phyloP scores from a whole-genome alignment of 2,113 vertebrate genomes.

The Cariama cristata region DNA sequence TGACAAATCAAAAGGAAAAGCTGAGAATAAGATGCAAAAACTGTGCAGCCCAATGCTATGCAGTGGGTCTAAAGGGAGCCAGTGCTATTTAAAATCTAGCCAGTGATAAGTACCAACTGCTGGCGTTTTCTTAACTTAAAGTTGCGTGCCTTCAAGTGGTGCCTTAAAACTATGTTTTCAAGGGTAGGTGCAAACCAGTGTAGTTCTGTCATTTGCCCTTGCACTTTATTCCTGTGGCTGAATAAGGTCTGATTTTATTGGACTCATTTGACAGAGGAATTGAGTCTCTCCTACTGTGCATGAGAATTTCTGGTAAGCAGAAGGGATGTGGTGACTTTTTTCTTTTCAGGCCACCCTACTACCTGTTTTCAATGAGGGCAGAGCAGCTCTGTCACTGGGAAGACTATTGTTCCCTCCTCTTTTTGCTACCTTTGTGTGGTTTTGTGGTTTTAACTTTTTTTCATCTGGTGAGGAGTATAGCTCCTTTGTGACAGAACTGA shows the following conservation, averaged over 20 bases:
- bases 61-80: background rate
- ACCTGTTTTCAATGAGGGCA: background rate
- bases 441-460: background rate
- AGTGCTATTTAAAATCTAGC: background rate
- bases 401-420: background rate
- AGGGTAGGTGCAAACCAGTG: background rate
- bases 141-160: background rate
- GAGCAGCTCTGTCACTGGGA: background rate
- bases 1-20: background rate
- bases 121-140: background rate
- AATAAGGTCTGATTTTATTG: background rate
- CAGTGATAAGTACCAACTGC: background rate
- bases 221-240: background rate
- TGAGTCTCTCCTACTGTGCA: background rate
- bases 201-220: background rate
- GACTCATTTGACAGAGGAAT: background rate
- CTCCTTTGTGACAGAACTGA: background rate
- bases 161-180: background rate
- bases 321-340: background rate
- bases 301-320: background rate
- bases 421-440: background rate
- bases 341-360: background rate
- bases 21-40: background rate
- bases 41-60: background rate
- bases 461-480: background rate